Base-by-base conservation (phyloP, 2,113 vertebrate species). In the Misgurnus mizolepis region DNA sequence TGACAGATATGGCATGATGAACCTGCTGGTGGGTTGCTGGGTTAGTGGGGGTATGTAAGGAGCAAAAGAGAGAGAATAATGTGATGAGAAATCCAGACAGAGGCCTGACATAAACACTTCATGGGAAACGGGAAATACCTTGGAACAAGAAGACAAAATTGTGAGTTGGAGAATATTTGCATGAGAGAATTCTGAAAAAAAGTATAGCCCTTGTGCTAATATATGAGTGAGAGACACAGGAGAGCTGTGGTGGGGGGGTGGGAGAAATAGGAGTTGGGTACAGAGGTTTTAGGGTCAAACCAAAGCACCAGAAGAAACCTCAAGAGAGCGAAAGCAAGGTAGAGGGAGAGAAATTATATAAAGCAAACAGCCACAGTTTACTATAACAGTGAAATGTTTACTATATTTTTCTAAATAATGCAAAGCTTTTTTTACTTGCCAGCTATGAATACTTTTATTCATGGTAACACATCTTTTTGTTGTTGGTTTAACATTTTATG, bases 1-100 rank as follows among this genome's bases (percentile, higher is more conserved):
- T 89, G 87, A 88, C 88, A 91, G 86, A 92, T 88, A 88, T 87
- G 78, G 18, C 55, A 55, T 53, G 81, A 84, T 85, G n/a, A 62
- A 83, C 69, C 70, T 79, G 82, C 79, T 67, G 69, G 53, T 41
- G 65, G 69, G 47, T 40, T 41, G 11, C 27, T 34, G 27, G 3
- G 27, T 34, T 34, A 34, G 27, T 9, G 47, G 50, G 41, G 41
- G 66, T 27, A 17, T 56, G 53, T 68, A 65, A 71, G 80, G 67
- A 84, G 45, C 64, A 18, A 60, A 75, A 41, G 22, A 49, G 12
- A 17, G 71, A 76, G 40, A 6, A 55, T n/a, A 9, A 34, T 72
- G 71, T 17, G 58, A 67, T 62, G 82, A 78, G 77, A 82, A 75
- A 75, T 77, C 53, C 53, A 72, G 69, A 84, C 34, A 41, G 61